A percentile compares a stretch with the other conserved stretches of the same genome.
These are phyloP conservation scores for Troilus luridus DNA, from an alignment of 2,888 invertebrate species.

Conservation along the genomic window DNA sequence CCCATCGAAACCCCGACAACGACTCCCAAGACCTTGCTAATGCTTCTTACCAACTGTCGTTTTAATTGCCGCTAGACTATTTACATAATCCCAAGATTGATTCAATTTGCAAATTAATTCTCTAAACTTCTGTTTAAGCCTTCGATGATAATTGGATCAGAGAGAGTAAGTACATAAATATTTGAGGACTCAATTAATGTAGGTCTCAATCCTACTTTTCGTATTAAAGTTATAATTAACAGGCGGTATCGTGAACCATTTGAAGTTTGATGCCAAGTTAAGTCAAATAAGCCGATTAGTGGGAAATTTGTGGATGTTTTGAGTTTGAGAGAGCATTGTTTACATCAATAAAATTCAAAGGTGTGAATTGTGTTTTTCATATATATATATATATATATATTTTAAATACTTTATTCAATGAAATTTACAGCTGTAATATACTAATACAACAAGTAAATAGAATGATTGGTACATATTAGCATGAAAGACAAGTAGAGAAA, in stretches of 20 bases:
- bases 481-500: too few relatives aligned
- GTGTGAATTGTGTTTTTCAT: too few relatives aligned
- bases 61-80: constrained; percentile 19
- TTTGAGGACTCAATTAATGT: constrained; percentile 7
- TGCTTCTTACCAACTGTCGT: constrained; percentile 35
- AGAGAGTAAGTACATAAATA: constrained; percentile 10
- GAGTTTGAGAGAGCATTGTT: background rate
- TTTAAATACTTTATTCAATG: too few relatives aligned
- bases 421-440: too few relatives aligned
- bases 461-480: too few relatives aligned
- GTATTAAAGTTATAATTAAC: background rate
- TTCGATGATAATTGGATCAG: constrained; percentile 27
- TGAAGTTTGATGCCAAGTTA: background rate
- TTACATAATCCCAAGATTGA: constrained; percentile 50
- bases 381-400: too few relatives aligned
- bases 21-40: background rate
- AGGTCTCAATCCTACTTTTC: background rate
- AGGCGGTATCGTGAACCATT: background rate
- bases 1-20: background rate
- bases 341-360: background rate
- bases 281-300: background rate
- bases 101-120: constrained; percentile 46
- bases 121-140: constrained; percentile 19
- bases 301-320: background rate
- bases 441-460: too few relatives aligned